Percentiles rank a stretch among this genome's conserved stretches.
phyloP scores from a whole-genome alignment of 2,113 vertebrate genomes.

The Brachyistius frenatus region DNA sequence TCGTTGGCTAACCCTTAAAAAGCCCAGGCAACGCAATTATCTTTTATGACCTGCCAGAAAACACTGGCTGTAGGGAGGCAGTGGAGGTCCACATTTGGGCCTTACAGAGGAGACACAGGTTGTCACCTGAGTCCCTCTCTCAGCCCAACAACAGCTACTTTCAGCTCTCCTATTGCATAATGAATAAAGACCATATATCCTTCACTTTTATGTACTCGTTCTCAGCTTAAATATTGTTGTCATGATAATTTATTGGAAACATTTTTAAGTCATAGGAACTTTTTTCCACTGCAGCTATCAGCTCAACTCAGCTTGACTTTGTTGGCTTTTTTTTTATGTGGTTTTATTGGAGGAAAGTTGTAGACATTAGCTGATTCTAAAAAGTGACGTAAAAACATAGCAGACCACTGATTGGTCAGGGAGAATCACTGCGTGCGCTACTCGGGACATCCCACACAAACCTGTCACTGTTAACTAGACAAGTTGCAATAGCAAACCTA shows the following conservation, averaged over 20 bases:
- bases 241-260: too few relatives aligned
- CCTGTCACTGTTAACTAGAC: too few relatives aligned
- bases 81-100: slow-evolving; percentile 52
- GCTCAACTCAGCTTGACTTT: too few relatives aligned
- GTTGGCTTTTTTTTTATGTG: too few relatives aligned
- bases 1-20: slow-evolving; percentile 82
- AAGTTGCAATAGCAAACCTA: too few relatives aligned
- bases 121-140: slow-evolving; percentile 55
- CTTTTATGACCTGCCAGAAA: slow-evolving; percentile 87
- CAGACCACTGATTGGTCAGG: too few relatives aligned
- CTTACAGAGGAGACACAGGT: slow-evolving; percentile 25
- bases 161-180: not conserved
- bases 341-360: too few relatives aligned
- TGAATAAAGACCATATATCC: not conserved
- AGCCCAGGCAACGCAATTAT: slow-evolving; percentile 85
- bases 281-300: not conserved
- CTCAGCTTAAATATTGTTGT: not conserved
- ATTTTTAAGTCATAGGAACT: not conserved
- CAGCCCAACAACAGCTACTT: not conserved
- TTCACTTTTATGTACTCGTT: not conserved
- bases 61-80: slow-evolving; percentile 76
- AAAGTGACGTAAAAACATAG: too few relatives aligned
- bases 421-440: too few relatives aligned
- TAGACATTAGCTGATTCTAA: too few relatives aligned
- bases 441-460: too few relatives aligned